A percentile compares a stretch with the other conserved stretches of the same genome.
phyloP scores from a whole-genome alignment of 2,113 vertebrate genomes.

The Tachycineta bicolor region DNA sequence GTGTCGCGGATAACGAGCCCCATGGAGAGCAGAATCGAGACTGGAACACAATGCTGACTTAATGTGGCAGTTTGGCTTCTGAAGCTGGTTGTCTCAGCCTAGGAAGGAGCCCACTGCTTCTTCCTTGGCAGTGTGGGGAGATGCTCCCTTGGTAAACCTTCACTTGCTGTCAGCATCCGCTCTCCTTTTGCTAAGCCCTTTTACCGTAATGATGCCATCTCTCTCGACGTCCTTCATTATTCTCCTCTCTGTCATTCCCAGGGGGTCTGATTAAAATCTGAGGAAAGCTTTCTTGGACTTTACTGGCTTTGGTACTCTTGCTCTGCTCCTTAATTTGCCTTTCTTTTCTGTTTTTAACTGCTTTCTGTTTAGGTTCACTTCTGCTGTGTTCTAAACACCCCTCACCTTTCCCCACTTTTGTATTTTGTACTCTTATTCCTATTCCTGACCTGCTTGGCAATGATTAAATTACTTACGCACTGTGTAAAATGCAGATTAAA shows the following conservation, averaged over 20 bases:
- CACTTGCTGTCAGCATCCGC: neutral
- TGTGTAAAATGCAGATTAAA: slow-evolving; percentile 39
- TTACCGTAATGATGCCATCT: neutral
- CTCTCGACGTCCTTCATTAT: neutral
- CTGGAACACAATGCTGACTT: fast-evolving
- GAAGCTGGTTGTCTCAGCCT: fast-evolving
- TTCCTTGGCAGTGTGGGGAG: neutral
- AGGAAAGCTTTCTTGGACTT: neutral
- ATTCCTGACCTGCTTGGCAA: slow-evolving; percentile 40
- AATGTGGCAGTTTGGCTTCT: neutral
- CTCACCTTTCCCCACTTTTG: neutral
- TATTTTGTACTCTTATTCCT: slow-evolving; percentile 20
- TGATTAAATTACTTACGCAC: slow-evolving; percentile 31
- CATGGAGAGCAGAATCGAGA: neutral
- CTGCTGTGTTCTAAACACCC: neutral
- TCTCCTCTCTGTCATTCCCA: neutral
- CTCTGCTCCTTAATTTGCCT: neutral
- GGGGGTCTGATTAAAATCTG: neutral
- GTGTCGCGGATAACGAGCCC: neutral
- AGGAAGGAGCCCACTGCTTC: neutral
- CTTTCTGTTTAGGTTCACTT: slow-evolving; percentile 12
- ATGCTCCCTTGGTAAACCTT: neutral
- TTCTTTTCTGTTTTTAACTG: neutral
- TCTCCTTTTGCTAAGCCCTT: neutral
- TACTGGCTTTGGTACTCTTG: neutral